Conservation (phyloP, 1,140 invertebrate genomes). For the Orussus abietinus region DNA sequence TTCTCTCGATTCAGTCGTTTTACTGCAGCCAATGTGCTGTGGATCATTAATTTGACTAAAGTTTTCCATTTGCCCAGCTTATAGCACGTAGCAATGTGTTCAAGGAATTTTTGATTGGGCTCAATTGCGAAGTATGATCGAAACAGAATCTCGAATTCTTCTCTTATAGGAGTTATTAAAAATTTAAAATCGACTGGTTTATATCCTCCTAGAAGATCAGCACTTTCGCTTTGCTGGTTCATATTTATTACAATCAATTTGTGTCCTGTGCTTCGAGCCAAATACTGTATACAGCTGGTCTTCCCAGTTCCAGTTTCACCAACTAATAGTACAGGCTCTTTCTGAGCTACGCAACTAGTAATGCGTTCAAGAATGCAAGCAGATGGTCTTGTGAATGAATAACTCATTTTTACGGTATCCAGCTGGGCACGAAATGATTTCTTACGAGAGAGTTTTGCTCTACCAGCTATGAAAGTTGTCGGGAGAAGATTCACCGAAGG, state of each 20-base stretch:
- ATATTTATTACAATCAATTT: constrained; percentile 96
- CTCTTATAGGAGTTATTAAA: constrained; percentile 74
- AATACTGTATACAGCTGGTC: constrained; percentile 92
- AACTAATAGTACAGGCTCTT: constrained; percentile 91
- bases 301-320: constrained; percentile 99
- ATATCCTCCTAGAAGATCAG: constrained; percentile 94
- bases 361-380: constrained; percentile 83
- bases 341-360: constrained; percentile 72
- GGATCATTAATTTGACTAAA: constrained; percentile 72
- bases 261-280: constrained; percentile 79
- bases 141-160: constrained; percentile 86
- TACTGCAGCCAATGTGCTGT: constrained; percentile 67
- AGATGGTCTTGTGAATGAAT: constrained; percentile 78
- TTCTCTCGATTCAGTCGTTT: constrained; percentile 49
- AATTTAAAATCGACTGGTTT: constrained; percentile 92
- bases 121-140: constrained; percentile 71
- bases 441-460: constrained; percentile 51
- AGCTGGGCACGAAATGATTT: constrained; percentile 12
- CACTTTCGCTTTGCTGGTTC: constrained; percentile 97
- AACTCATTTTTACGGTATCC: constrained; percentile 55
- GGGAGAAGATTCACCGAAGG: constrained; percentile 62
- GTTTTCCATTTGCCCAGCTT: constrained; percentile 68
- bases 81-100: constrained; percentile 73
- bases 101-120: constrained; percentile 82
- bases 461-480: constrained; percentile 55